Evolutionary conservation across 2,888 invertebrate species (phyloP).

Genomic region (Agrotis segetum): DNA sequence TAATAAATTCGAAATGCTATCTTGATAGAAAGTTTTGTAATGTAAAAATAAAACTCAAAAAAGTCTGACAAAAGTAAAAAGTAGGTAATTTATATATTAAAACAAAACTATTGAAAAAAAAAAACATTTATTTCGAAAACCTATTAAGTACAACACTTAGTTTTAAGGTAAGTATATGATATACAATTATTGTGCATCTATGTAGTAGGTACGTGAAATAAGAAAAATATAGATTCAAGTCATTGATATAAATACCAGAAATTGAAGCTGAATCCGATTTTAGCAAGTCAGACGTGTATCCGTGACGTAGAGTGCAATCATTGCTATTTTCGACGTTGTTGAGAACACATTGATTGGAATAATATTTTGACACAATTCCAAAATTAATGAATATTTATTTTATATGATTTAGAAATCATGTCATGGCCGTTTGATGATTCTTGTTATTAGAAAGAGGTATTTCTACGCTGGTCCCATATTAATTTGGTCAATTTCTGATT

Average conservation of each 20-base stretch:
- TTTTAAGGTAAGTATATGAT: conserved; percentile 20
- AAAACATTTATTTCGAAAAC: conserved; percentile 69
- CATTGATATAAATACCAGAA: conserved; percentile 24
- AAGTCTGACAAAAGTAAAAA: conserved; percentile 5
- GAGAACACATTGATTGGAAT: not conserved
- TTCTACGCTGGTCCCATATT: not conserved
- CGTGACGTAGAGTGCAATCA: not conserved
- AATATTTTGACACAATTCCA: too few relatives aligned
- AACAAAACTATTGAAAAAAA: conserved; percentile 64
- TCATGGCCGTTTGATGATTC: not conserved
- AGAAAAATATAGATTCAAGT: not conserved
- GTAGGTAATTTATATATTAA: conserved; percentile 34
- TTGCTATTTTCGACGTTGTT: not conserved
- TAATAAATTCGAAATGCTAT: conserved; percentile 57
- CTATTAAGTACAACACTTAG: conserved; percentile 72
- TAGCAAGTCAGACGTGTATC: not conserved
- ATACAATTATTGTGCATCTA: not conserved
- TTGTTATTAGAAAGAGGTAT: not conserved
- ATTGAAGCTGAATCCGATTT: not conserved
- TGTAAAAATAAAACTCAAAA: not conserved
- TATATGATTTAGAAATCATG: not conserved
- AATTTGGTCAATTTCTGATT: not conserved
- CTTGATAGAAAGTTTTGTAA: conserved; percentile 18
- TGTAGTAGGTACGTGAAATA: not conserved
- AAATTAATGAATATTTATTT: not conserved